phyloP scores from a whole-genome alignment of 2,113 vertebrate species.

The Channa maculata region DNA sequence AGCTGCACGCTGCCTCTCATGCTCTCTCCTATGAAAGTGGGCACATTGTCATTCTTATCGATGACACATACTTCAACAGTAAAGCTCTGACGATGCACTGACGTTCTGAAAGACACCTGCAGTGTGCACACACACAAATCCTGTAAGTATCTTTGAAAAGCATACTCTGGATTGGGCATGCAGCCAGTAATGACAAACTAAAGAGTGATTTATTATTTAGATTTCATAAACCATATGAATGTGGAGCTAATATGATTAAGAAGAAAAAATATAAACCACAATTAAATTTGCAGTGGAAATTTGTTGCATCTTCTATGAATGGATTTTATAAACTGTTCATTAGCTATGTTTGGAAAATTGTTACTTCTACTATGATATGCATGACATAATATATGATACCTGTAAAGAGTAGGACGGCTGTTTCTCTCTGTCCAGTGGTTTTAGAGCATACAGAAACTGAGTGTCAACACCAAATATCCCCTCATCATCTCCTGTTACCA shows the following conservation, averaged over 20 bases:
- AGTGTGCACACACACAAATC: conserved; percentile 26
- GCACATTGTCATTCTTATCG: conserved; percentile 85
- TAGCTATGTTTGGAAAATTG: background rate
- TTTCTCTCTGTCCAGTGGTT: conserved; percentile 87
- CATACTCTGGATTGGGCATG: background rate
- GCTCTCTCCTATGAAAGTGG: conserved; percentile 77
- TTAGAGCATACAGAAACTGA: conserved; percentile 84
- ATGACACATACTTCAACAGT: conserved; percentile 80
- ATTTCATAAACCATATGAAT: background rate
- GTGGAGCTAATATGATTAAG: background rate
- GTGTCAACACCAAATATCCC: conserved; percentile 87
- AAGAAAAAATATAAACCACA: background rate
- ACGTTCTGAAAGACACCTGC: conserved; percentile 79
- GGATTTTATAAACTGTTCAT: background rate
- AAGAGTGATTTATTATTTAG: background rate
- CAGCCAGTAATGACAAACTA: background rate
- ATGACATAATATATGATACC: conserved; percentile 61
- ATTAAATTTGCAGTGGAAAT: background rate
- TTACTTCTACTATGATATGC: background rate
- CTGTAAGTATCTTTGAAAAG: conserved; percentile 1
- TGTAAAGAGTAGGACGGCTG: conserved; percentile 85
- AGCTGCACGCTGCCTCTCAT: conserved; percentile 84
- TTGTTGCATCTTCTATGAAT: background rate
- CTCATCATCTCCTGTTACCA: conserved; percentile 76
- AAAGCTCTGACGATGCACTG: conserved; percentile 77